A percentile compares a stretch with the other conserved stretches of the same genome.
Evolutionary conservation across 2,888 invertebrate genomes (phyloP).

Genomic region (Pristionchus maxplancki): DNA sequence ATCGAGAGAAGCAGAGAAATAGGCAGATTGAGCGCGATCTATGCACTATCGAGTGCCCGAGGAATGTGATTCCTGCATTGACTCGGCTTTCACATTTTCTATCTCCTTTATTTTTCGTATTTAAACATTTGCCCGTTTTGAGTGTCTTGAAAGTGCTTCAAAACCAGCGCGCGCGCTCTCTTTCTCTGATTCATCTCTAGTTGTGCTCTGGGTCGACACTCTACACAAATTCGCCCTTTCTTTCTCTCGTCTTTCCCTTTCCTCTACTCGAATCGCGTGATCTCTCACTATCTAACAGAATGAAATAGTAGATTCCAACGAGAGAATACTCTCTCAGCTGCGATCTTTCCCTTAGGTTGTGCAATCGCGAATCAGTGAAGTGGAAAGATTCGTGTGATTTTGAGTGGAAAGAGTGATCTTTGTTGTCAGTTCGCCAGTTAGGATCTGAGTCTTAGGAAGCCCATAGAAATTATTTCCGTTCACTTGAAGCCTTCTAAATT

Average conservation of each 20-base stretch:
- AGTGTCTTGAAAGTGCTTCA: background rate
- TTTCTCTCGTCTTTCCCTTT: background rate
- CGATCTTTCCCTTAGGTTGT: background rate
- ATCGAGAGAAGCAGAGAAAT: background rate
- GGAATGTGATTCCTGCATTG: background rate
- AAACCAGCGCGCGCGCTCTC: background rate
- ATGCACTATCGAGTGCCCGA: background rate
- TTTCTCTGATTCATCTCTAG: background rate
- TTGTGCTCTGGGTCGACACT: background rate
- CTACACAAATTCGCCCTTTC: background rate
- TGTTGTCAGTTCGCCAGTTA: background rate
- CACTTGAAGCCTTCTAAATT: too few relatives aligned
- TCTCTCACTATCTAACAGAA: background rate
- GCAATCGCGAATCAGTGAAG: background rate
- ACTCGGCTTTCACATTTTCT: background rate
- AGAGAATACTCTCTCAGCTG: background rate
- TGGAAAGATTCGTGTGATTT: too few relatives aligned
- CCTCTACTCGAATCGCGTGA: background rate
- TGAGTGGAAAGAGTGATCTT: background rate
- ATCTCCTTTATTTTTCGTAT: background rate
- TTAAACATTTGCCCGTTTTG: background rate
- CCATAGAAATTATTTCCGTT: too few relatives aligned
- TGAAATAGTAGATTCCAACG: background rate
- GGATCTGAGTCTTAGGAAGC: background rate
- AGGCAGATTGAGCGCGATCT: background rate